Conservation (phyloP, 2,888 invertebrate species). For the Spodoptera littoralis region DNA sequence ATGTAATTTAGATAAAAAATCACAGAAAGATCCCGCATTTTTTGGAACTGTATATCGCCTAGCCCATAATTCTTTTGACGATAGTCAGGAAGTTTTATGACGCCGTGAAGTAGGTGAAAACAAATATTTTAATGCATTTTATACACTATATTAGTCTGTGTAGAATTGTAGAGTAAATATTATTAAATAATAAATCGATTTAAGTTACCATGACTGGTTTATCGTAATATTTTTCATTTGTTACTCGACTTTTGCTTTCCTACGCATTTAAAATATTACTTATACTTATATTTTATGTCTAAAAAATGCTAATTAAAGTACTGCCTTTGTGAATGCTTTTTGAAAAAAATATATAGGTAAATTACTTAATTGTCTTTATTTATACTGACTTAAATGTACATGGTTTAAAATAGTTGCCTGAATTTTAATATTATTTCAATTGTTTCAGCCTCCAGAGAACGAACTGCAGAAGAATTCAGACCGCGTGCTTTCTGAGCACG, state of each 20-base stretch:
- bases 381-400: no score
- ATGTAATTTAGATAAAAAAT: slow-evolving; percentile 48
- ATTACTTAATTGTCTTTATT: no score
- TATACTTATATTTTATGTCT: no score
- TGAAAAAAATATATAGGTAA: background rate
- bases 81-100: slow-evolving; percentile 60
- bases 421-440: slow-evolving; percentile 49
- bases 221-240: no score
- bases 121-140: slow-evolving; percentile 16
- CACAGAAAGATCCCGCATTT: slow-evolving; percentile 60
- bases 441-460: slow-evolving; percentile 96
- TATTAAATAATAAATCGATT: no score
- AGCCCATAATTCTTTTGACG: slow-evolving; percentile 66
- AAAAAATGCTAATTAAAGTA: background rate
- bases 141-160: background rate
- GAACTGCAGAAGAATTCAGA: slow-evolving; percentile 96
- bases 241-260: no score
- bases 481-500: slow-evolving; percentile 97
- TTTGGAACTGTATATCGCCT: slow-evolving; percentile 74
- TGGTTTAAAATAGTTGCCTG: background rate
- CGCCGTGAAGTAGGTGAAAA: slow-evolving; percentile 49
- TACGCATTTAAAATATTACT: no score
- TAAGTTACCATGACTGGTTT: no score
- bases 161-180: no score
- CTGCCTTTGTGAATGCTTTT: slow-evolving; percentile 37